These are phyloP conservation scores for Loripinus fragilis DNA, from an alignment of 2,888 invertebrate species.

Conservation along the genomic window DNA sequence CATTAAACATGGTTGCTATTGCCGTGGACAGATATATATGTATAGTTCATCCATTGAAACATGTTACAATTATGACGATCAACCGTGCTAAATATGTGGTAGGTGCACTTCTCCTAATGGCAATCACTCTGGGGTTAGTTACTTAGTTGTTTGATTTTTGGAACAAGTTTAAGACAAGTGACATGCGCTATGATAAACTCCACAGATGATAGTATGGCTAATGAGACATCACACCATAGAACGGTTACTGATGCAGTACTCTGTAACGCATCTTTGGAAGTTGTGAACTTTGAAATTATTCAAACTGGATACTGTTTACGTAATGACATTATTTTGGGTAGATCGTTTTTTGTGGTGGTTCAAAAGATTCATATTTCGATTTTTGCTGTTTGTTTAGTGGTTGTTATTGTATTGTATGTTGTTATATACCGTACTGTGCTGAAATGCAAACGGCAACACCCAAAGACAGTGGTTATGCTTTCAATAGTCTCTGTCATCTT, in stretches of 20 bases:
- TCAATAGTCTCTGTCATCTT: conserved; percentile 83
- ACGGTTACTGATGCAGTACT: background rate
- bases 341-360: conserved; percentile 63
- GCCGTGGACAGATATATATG: conserved; percentile 77
- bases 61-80: conserved; percentile 79
- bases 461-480: conserved; percentile 82
- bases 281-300: conserved; percentile 59
- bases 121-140: conserved; percentile 58
- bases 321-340: conserved; percentile 57
- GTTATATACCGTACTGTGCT: conserved; percentile 69
- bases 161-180: conserved; percentile 31
- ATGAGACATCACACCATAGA: background rate
- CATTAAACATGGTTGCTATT: conserved; percentile 78
- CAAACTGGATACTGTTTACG: conserved; percentile 40
- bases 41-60: conserved; percentile 79
- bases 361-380: conserved; percentile 74
- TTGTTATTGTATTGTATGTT: conserved; percentile 79
- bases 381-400: conserved; percentile 76
- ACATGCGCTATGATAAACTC: too few species aligned
- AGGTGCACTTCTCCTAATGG: conserved; percentile 44
- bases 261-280: conserved; percentile 14
- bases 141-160: conserved; percentile 59
- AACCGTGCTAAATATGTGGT: conserved; percentile 66
- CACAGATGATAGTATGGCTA: too few species aligned
- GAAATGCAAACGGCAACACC: conserved; percentile 39